A percentile compares a stretch with the other conserved stretches of the same genome.
These are phyloP conservation scores for Drosophila neutralis DNA, from an alignment of 2,888 invertebrate genomes.

Conservation along the genomic window DNA sequence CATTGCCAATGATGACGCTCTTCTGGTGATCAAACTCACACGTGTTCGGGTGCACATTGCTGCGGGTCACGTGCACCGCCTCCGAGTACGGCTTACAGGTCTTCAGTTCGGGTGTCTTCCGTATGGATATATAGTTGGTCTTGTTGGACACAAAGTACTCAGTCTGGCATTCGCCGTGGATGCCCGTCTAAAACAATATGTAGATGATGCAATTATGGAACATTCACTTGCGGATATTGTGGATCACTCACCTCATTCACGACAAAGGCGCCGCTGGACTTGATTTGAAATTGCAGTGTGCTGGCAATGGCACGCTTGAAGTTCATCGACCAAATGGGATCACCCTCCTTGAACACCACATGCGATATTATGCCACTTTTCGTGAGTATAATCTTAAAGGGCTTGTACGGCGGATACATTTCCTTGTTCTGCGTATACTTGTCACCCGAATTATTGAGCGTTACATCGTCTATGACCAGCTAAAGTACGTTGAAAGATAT, in stretches of 20 bases:
- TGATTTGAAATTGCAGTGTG: conserved; percentile 87
- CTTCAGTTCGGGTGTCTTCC: conserved; percentile 84
- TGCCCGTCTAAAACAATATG: conserved; percentile 85
- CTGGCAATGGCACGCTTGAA: conserved; percentile 89
- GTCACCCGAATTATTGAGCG: conserved; percentile 84
- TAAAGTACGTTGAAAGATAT: conserved; percentile 42
- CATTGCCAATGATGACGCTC: conserved; percentile 84
- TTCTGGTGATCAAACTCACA: conserved; percentile 85
- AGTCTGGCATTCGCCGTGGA: conserved; percentile 86
- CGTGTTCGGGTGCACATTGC: conserved; percentile 84
- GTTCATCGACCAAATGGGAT: conserved; percentile 89
- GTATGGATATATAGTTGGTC: conserved; percentile 83
- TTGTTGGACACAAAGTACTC: conserved; percentile 85
- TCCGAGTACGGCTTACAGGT: conserved; percentile 83
- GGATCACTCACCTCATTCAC: conserved; percentile 82
- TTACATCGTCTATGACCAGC: conserved; percentile 84
- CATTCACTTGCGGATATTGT: background rate
- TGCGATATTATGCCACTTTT: conserved; percentile 83
- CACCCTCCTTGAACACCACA: conserved; percentile 84
- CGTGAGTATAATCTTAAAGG: conserved; percentile 83
- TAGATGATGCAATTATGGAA: background rate
- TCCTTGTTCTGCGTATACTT: conserved; percentile 85
- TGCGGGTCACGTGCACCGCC: conserved; percentile 83
- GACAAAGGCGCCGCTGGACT: conserved; percentile 84
- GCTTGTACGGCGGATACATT: conserved; percentile 85